phyloP scores from a whole-genome alignment of 2,888 invertebrate genomes.

The Caprella mutica region DNA sequence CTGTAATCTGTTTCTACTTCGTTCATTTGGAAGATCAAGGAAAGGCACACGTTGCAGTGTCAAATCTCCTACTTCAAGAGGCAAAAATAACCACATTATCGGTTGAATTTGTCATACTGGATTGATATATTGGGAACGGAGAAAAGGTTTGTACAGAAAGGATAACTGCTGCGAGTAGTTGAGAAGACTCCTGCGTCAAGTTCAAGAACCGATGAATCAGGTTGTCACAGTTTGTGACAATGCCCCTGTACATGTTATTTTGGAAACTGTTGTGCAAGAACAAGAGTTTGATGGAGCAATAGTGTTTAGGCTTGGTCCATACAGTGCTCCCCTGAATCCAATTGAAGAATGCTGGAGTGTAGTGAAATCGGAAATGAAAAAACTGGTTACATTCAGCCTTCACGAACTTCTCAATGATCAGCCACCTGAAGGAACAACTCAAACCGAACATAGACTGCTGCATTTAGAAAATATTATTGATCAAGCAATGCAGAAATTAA shows the following conservation, averaged over 20 bases:
- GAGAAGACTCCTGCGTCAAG: slow-evolving; percentile 4
- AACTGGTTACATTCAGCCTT: background rate
- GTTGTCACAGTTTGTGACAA: slow-evolving; percentile 14
- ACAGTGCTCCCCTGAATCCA: slow-evolving; percentile 13
- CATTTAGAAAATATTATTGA: too few species aligned
- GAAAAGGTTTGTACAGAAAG: slow-evolving; percentile 7
- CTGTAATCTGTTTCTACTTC: slow-evolving; percentile 8
- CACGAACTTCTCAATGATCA: background rate
- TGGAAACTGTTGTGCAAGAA: slow-evolving; percentile 13
- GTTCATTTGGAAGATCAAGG: slow-evolving; percentile 1
- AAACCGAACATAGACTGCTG: too few species aligned
- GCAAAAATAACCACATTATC: slow-evolving; percentile 10
- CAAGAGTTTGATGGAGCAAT: slow-evolving; percentile 7
- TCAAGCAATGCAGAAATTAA: too few species aligned
- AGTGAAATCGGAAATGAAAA: slow-evolving; percentile 3
- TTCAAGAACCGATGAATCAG: slow-evolving; percentile 8
- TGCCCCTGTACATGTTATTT: slow-evolving; percentile 5
- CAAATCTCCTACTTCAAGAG: slow-evolving; percentile 4
- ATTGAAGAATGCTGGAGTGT: slow-evolving; percentile 15
- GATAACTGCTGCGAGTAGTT: slow-evolving; percentile 11
- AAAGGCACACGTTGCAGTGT: slow-evolving; percentile 6
- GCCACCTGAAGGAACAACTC: background rate
- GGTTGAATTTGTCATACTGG: slow-evolving; percentile 9
- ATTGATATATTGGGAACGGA: slow-evolving; percentile 13
- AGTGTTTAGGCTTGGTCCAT: slow-evolving; percentile 6